Conservation (phyloP, 2,113 vertebrate genomes). For the Anarhynchus alexandrinus region DNA sequence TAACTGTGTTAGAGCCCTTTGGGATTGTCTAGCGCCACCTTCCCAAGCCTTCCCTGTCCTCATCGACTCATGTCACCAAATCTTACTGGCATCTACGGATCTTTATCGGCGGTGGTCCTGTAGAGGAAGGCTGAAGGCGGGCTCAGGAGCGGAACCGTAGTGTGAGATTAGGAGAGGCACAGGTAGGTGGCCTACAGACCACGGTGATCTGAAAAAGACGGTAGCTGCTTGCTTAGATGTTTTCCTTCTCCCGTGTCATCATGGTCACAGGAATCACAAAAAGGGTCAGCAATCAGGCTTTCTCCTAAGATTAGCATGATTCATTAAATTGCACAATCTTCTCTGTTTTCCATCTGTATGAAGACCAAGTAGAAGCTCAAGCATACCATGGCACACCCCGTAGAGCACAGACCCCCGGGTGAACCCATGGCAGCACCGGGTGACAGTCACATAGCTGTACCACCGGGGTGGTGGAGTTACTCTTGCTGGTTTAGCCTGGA, state of each 20-base stretch:
- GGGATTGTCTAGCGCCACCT: background rate
- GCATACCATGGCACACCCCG: rapidly evolving
- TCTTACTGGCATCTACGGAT: background rate
- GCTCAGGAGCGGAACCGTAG: background rate
- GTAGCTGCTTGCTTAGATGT: background rate
- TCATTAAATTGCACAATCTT: background rate
- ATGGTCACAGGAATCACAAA: background rate
- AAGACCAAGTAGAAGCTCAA: background rate
- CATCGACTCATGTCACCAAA: background rate
- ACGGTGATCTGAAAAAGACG: rapidly evolving
- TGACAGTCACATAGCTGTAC: background rate
- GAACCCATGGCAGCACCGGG: background rate
- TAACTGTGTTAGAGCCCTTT: background rate
- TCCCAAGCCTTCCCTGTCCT: background rate
- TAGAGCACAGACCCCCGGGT: background rate
- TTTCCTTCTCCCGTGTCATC: background rate
- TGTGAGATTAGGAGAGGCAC: background rate
- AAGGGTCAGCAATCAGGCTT: background rate
- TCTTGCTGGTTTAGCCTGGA: background rate
- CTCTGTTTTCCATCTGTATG: background rate
- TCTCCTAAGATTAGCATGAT: background rate
- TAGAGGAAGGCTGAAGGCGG: background rate
- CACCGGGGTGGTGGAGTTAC: background rate
- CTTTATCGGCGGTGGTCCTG: background rate
- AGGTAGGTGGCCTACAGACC: no score